phyloP scores from a whole-genome alignment of 2,888 invertebrate genomes.

The Andrena flavipes region DNA sequence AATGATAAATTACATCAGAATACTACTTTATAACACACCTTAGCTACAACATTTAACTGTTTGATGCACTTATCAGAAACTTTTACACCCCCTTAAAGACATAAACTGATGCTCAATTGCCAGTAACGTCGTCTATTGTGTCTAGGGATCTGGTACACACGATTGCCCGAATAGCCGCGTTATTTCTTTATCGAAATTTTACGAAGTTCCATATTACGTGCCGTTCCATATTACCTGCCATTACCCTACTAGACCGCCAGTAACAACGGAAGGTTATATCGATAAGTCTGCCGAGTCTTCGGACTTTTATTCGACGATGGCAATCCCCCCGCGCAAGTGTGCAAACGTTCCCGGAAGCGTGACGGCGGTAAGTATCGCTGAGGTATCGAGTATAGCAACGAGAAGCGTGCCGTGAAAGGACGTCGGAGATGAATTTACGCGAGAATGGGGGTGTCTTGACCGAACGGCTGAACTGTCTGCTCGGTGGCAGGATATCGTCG shows the following conservation, averaged over 20 bases:
- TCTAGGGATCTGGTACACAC: too few species aligned
- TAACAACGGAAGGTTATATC: neutral
- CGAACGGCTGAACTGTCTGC: constrained; percentile 21
- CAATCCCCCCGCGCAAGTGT: neutral
- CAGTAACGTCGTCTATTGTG: too few species aligned
- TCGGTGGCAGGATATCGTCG: constrained; percentile 12
- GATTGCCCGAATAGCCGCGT: too few species aligned
- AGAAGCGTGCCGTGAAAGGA: neutral
- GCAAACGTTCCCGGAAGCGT: neutral
- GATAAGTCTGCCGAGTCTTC: neutral
- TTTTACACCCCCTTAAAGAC: too few species aligned
- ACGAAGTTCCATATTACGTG: too few species aligned
- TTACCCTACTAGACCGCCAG: neutral
- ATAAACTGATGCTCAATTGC: too few species aligned
- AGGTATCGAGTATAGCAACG: neutral
- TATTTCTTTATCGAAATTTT: too few species aligned
- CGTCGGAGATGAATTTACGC: neutral
- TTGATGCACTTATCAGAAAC: too few species aligned
- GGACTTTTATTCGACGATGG: neutral
- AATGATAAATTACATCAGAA: too few species aligned
- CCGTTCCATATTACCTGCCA: too few species aligned
- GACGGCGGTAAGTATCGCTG: neutral
- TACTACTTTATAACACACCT: too few species aligned
- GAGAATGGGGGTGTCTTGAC: constrained; percentile 29
- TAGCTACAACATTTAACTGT: too few species aligned